Percentiles rank a stretch among this genome's conserved stretches.
phyloP scores from a whole-genome alignment of 2,888 invertebrate genomes.

The Flexamia atlantica region DNA sequence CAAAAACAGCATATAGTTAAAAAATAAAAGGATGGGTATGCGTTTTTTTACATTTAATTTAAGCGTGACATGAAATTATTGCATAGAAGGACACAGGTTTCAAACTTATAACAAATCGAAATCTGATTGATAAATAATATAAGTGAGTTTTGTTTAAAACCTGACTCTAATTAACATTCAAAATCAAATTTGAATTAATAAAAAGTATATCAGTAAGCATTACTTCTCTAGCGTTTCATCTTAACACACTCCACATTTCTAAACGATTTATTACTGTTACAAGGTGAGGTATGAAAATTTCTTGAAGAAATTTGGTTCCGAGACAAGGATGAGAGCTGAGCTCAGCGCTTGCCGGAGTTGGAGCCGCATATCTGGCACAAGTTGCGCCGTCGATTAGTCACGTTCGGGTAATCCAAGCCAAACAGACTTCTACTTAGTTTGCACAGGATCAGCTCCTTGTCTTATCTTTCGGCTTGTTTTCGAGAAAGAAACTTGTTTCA shows the following conservation, averaged over 20 bases:
- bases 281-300: background rate
- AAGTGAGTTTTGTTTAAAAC: no score
- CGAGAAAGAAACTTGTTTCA: background rate
- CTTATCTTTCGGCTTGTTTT: slow-evolving; percentile 49
- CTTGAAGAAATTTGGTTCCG: background rate
- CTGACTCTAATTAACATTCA: no score
- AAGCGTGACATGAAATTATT: no score
- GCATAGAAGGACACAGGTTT: no score
- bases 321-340: background rate
- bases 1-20: no score
- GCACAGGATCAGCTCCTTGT: slow-evolving; percentile 44
- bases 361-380: background rate
- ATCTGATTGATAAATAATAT: no score
- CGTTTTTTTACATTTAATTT: no score
- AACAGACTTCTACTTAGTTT: slow-evolving; percentile 54
- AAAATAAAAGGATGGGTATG: no score
- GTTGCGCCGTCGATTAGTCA: slow-evolving; percentile 51
- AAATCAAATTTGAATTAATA: no score
- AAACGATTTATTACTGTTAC: background rate
- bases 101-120: no score
- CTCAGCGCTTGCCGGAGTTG: slow-evolving; percentile 34
- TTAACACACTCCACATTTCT: background rate
- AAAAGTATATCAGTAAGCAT: no score
- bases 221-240: no score
- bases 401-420: slow-evolving; percentile 39